Evolutionary conservation across 2,113 vertebrate species (phyloP).

Genomic region (Gila orcuttii): DNA sequence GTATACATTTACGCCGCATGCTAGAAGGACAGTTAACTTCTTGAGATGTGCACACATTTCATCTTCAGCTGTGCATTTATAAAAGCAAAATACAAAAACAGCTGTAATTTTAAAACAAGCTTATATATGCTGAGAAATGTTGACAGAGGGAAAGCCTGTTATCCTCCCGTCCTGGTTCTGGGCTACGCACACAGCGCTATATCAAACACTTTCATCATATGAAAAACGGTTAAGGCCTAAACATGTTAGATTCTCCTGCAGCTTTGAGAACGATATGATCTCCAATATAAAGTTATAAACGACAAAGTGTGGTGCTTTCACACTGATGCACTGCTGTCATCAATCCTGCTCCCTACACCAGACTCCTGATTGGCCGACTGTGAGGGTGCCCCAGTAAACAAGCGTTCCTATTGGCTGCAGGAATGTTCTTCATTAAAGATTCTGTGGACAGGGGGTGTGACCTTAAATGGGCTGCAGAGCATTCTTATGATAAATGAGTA

Average conservation of each 20-base stretch:
- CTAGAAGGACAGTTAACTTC: neutral
- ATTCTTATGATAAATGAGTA: conserved; percentile 68
- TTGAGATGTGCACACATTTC: neutral
- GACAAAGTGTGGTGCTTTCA: conserved; percentile 69
- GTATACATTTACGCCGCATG: neutral
- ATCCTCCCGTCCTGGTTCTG: neutral
- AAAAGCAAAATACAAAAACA: neutral
- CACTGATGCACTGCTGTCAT: conserved; percentile 68
- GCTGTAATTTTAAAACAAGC: conserved; percentile 17
- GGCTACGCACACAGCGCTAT: neutral
- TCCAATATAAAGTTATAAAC: conserved; percentile 64
- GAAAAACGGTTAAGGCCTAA: conserved; percentile 64
- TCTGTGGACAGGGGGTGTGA: conserved; percentile 58
- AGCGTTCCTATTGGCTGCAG: conserved; percentile 62
- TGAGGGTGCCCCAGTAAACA: conserved; percentile 49
- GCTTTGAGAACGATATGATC: conserved; percentile 61
- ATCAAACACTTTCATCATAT: conserved; percentile 38
- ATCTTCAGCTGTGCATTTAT: neutral
- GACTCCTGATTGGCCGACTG: conserved; percentile 54
- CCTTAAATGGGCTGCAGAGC: conserved; percentile 63
- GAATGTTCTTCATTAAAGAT: conserved; percentile 67
- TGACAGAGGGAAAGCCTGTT: conserved; percentile 1
- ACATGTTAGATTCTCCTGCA: conserved; percentile 70
- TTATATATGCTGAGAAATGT: conserved; percentile 4
- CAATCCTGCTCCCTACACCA: conserved; percentile 65